A percentile compares a stretch with the other conserved stretches of the same genome.
Evolutionary conservation across 2,888 invertebrate genomes (phyloP).

Genomic region (Epistrophe grossulariae): DNA sequence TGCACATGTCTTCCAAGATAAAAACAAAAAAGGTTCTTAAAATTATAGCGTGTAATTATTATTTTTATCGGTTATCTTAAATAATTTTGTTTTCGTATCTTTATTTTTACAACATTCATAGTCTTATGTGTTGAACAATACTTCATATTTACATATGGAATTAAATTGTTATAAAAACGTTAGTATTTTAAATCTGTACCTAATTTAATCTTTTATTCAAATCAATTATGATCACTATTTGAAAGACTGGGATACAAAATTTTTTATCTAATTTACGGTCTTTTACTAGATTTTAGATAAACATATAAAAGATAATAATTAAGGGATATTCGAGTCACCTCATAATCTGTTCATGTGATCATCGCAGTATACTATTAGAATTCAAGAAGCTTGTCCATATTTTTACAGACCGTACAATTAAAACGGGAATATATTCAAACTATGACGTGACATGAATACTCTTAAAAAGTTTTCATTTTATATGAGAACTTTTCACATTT

Average conservation of each 20-base stretch:
- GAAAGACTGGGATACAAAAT: conserved; percentile 65
- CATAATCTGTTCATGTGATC: background rate
- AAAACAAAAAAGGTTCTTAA: conserved; percentile 64
- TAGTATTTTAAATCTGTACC: conserved; percentile 31
- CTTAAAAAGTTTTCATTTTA: background rate
- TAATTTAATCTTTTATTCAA: conserved; percentile 32
- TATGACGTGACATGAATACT: background rate
- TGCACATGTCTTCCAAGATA: conserved; percentile 63
- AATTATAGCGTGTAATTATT: conserved; percentile 60
- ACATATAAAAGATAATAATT: background rate
- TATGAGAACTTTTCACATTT: background rate
- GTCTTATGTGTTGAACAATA: background rate
- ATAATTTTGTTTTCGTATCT: conserved; percentile 1
- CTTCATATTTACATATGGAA: background rate
- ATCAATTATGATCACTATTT: conserved; percentile 43
- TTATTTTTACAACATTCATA: background rate
- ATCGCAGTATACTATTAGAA: background rate
- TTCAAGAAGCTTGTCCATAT: background rate
- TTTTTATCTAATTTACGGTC: conserved; percentile 17
- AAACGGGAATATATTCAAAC: background rate
- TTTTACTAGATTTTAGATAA: background rate
- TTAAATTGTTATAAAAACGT: background rate
- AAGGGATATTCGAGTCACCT: background rate
- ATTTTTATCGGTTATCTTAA: conserved; percentile 24
- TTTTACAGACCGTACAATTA: background rate